These are phyloP conservation scores for Drosophila baimaii DNA, from an alignment of 1,140 invertebrate species.

Conservation along the genomic window DNA sequence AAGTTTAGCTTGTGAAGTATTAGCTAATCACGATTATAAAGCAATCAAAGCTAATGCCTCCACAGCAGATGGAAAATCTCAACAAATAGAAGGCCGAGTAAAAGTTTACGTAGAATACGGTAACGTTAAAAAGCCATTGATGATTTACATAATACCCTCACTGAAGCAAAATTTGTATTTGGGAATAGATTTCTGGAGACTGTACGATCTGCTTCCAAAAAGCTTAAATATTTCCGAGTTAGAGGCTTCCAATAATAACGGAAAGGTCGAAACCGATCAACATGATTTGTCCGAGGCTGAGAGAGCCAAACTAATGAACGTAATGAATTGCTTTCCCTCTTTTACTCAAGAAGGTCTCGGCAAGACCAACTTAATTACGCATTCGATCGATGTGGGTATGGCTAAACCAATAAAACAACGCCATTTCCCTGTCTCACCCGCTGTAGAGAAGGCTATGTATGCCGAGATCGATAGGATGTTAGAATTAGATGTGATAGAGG, in stretches of 20 bases:
- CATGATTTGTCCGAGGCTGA: neutral
- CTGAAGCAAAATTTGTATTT: neutral
- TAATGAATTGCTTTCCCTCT: neutral
- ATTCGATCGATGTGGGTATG: neutral
- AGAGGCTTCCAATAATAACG: neutral
- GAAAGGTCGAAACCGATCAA: neutral
- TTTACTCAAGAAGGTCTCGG: neutral
- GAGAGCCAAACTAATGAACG: neutral
- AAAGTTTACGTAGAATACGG: neutral
- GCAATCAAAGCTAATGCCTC: neutral
- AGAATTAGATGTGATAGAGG: neutral
- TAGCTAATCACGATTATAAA: neutral
- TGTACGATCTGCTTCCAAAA: neutral
- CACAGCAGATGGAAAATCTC: neutral
- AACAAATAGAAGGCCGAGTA: neutral
- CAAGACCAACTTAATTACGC: neutral
- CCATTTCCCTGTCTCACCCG: neutral
- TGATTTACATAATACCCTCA: neutral
- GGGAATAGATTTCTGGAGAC: neutral
- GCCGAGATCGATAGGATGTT: neutral
- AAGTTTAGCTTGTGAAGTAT: slow-evolving; percentile 1
- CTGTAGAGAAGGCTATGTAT: neutral
- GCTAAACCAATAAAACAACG: neutral
- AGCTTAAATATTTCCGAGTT: neutral
- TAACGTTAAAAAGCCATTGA: neutral